Conservation (phyloP, 1,140 invertebrate species). For the Helicoverpa zea region DNA sequence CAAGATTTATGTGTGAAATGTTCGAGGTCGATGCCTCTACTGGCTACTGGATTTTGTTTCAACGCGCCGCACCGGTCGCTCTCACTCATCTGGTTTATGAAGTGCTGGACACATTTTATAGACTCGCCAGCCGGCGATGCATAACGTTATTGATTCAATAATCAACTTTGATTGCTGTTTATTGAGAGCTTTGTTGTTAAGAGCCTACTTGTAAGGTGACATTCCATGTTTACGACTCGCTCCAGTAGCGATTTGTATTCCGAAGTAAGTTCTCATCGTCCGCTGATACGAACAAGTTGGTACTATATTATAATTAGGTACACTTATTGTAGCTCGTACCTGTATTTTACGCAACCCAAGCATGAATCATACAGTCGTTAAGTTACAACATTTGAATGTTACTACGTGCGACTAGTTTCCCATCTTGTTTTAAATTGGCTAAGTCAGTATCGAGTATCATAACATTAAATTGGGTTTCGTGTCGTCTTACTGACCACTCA, state of each 20-base stretch:
- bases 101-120: slow-evolving; percentile 52
- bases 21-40: slow-evolving; percentile 66
- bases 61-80: slow-evolving; percentile 25
- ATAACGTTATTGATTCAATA: slow-evolving; percentile 54
- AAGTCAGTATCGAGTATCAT: slow-evolving; percentile 46
- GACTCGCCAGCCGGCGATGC: slow-evolving; percentile 32
- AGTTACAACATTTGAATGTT: slow-evolving; percentile 52
- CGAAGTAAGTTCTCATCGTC: slow-evolving; percentile 6
- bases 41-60: slow-evolving; percentile 51
- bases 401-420: slow-evolving; percentile 41
- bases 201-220: slow-evolving; percentile 2
- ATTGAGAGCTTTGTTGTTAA: slow-evolving; percentile 46
- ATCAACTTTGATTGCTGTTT: slow-evolving; percentile 57
- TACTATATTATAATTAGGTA: slow-evolving; percentile 36
- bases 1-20: slow-evolving; percentile 72
- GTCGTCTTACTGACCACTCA: slow-evolving; percentile 33
- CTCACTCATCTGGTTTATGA: slow-evolving; percentile 49
- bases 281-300: slow-evolving; percentile 32
- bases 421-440: slow-evolving; percentile 44
- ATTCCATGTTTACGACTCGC: slow-evolving; percentile 4
- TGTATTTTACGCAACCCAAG: slow-evolving; percentile 55
- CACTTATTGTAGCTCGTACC: slow-evolving; percentile 41
- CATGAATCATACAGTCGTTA: slow-evolving; percentile 59
- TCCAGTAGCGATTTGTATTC: slow-evolving; percentile 27
- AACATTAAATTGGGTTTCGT: slow-evolving; percentile 51